Evolutionary conservation across 2,797 vertebrate species (phyloP), one percentile per base, ranked within the genome.

Genomic region (Mionectes olivaceus): DNA sequence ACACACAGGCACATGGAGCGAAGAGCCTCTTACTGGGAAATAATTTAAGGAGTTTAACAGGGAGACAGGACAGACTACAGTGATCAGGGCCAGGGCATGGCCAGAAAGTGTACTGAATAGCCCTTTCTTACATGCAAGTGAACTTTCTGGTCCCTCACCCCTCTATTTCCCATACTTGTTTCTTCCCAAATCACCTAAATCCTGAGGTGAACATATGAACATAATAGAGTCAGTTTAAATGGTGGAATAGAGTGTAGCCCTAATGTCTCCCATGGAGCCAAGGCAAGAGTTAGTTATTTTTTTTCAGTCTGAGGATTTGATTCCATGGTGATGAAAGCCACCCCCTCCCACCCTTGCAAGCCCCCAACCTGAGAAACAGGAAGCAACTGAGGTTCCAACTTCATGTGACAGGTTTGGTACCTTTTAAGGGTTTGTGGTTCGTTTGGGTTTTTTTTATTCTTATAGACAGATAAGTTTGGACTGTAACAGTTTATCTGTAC

Each of bases 1-100:
- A 68, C 33, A 33, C 3, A 12, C 0, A 0, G 9, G 15, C 5
- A 24, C 19, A 23, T 1, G 4, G 33, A n/a, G 6, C 18, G 30
- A 68, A 46, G 27, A 63, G 9, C 4, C 2, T n/a, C 11, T 49
- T 57, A 13, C 9, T 35, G 3, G 32, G 39, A 69, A 93, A 52
- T 6, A 64, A 2, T 13, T 28, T 33, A 71, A 71, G 15, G 12
- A 68, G 5, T 65, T 78, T 65, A 60, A 37, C 23, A 52, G 33
- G 10, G 28, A 69, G 8, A n/a, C 15, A 8, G 3, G 10, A 22
- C 25, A 35, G 61, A 17, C 8, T 27, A 6, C 32, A 75, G 22
- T 47, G 47, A 83, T 43, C 13, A 63, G 35, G 24, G 3, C 3
- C 41, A 84, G 23, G 43, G 3, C 11, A 19, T 4, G 7, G 35